Evolutionary conservation across 92 coral and sea anemone species (phyloP), one percentile per base, ranked within the genome.

Genomic region (Actinernus sp.): DNA sequence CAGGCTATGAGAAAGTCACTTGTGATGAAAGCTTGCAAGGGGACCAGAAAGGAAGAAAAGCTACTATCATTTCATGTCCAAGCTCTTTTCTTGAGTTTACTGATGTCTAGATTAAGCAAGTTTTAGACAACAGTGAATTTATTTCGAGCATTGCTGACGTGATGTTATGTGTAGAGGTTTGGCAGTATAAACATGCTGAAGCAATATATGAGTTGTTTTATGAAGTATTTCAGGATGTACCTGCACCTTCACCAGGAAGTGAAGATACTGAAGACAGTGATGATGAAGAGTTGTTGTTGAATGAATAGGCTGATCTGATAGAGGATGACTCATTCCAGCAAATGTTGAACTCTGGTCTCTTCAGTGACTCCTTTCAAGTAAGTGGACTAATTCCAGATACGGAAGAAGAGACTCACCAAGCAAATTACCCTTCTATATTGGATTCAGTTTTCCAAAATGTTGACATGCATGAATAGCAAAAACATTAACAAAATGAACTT

Each of bases 181-280:
- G 76, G 76, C 76, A 68, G 20, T n/a, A n/a, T n/a, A n/a, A n/a
- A n/a, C n/a, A n/a, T n/a, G n/a, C n/a, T n/a, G n/a, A n/a, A n/a
- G n/a, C n/a, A n/a, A n/a, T n/a, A n/a, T n/a, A n/a, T n/a, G n/a
- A n/a, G n/a, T n/a, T n/a, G n/a, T n/a, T n/a, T 51, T 68, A 54
- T 51, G 63, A 51, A 28, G 48, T 68, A 31, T 68, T 68, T 51
- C 75, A 68, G 26, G 75, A 68, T 68, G 65, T 68, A 68, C 64
- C 65, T 54, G 9, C 75, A 51, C 76, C 76, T 27, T 10, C 36
- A 36, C 22, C 18, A 20, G 41, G n/a, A 44, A 28, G 68, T 58
- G 78, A 58, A 53, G 26, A 24, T n/a, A n/a, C n/a, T n/a, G n/a
- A n/a, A n/a, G n/a, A n/a, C n/a, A n/a, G n/a, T n/a, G n/a, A n/a